Evolutionary conservation across 2,888 invertebrate species (phyloP).

Genomic region (Andricus quercusramuli): DNA sequence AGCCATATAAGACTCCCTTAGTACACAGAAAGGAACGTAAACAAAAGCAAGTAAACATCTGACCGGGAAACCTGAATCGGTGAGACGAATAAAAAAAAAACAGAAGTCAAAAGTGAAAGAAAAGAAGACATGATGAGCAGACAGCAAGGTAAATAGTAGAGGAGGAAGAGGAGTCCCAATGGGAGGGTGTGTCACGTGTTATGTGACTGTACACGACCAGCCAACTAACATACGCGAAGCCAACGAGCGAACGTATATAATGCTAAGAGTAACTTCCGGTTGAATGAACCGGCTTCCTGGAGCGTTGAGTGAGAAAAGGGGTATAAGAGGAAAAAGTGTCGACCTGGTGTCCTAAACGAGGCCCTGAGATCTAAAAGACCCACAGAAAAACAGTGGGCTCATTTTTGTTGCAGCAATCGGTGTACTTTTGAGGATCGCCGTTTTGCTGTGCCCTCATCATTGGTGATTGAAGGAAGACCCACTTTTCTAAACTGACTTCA

Average conservation of each 20-base stretch:
- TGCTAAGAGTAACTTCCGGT: slow-evolving; percentile 69
- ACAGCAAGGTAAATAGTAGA: slow-evolving; percentile 42
- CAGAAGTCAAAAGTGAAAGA: neutral
- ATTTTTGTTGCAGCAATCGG: too few species aligned
- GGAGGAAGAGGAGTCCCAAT: neutral
- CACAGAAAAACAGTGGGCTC: too few species aligned
- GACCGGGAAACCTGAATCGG: neutral
- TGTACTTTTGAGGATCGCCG: too few species aligned
- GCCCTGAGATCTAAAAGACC: slow-evolving; percentile 42
- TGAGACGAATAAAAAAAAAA: neutral
- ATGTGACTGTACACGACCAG: slow-evolving; percentile 35
- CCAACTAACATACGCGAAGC: slow-evolving; percentile 58
- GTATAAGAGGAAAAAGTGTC: slow-evolving; percentile 37
- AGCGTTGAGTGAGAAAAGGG: slow-evolving; percentile 46
- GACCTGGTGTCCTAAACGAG: too few species aligned
- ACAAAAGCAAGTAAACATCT: neutral
- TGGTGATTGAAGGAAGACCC: slow-evolving; percentile 54
- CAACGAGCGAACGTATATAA: slow-evolving; percentile 61
- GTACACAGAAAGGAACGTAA: neutral
- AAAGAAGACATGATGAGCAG: slow-evolving; percentile 35
- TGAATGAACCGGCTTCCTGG: slow-evolving; percentile 69
- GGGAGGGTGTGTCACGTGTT: slow-evolving; percentile 52
- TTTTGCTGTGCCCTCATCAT: too few species aligned
- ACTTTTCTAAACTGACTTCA: slow-evolving; percentile 58
- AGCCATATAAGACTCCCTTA: neutral